Base-by-base conservation (phyloP, 2,888 invertebrate species). In the Ametastegia equiseti region DNA sequence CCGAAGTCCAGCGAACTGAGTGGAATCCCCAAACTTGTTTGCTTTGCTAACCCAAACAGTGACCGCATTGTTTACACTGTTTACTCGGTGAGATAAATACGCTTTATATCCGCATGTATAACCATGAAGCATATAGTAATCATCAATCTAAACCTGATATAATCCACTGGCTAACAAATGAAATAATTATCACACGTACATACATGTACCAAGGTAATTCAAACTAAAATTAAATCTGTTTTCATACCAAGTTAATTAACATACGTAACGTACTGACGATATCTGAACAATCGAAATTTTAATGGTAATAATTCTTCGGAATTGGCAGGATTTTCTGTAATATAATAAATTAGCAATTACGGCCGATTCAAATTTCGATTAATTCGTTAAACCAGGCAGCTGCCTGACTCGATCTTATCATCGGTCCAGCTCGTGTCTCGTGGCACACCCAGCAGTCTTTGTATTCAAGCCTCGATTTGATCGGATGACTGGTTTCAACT, bases 11-110 rank as follows among this genome's bases (percentile, higher is more conserved):
- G 11, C 39, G 33, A 67, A 33, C 15, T 15, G 60, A 67, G 36
- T 39, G 19, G 65, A 67, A 67, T 67, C 5, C 36, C 65, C n/a
- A 39, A 67, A 67, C 36, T 39, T 67, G 36, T 67, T 67, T 67
- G 65, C 39, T 39, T 67, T 67, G 65, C 39, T 13, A 36, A 67
- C 65, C 65, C 65, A 67, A 67, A 67, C 39, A 67, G 19, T 33
- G 65, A 67, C 65, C 65, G 11, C 19, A 39, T 39, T 67, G 65
- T 36, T 67, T 67, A 39, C 33, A 67, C 65, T 39, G 60, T 60
- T 39, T 39, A 67, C 39, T 67, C 65, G 19, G 2, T n/a, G 36
- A 67, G 65, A 19, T 39, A 67, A 67, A 67, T 67, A 19, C 39
- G 11, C 39, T 36, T 9, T 67, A n/a, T 4, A 54, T 19, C 54